These are phyloP conservation scores for Salvelinus fontinalis DNA, from an alignment of 2,113 vertebrate species.

Conservation along the genomic window DNA sequence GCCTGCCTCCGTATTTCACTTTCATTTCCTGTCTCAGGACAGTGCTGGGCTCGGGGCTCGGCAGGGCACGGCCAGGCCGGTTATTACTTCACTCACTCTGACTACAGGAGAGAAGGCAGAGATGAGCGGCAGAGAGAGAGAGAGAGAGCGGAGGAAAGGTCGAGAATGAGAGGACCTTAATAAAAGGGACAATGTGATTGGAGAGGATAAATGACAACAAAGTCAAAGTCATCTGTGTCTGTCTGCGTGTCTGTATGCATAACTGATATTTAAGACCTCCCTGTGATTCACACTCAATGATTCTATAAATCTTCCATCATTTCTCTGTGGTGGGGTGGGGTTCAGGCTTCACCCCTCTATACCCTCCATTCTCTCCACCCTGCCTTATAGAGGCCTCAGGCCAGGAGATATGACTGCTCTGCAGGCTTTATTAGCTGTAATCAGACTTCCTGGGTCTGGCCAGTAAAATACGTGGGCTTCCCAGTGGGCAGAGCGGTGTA, in stretches of 20 bases:
- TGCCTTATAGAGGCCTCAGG: background rate
- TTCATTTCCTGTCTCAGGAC: constrained; percentile 50
- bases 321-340: constrained; percentile 5
- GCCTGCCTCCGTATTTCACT: constrained; percentile 41
- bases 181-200: background rate
- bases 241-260: background rate
- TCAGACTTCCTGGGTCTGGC: background rate
- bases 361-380: background rate
- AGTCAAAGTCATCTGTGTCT: background rate
- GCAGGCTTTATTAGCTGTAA: background rate
- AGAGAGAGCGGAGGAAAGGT: constrained; percentile 11
- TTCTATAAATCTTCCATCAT: constrained; percentile 47
- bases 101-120: background rate
- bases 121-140: constrained; percentile 6
- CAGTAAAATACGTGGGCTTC: constrained; percentile 8
- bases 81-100: constrained; percentile 43
- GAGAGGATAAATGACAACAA: background rate
- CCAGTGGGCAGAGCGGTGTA: constrained; percentile 1
- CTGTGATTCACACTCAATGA: constrained; percentile 44
- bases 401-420: constrained; percentile 2
- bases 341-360: constrained; percentile 17
- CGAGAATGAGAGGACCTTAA: background rate
- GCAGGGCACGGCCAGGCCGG: constrained; percentile 19
- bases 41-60: constrained; percentile 15
- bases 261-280: constrained; percentile 29